Base-by-base conservation (phyloP, 2,797 vertebrate genomes). In the Cryptoblepharus egeriae region DNA sequence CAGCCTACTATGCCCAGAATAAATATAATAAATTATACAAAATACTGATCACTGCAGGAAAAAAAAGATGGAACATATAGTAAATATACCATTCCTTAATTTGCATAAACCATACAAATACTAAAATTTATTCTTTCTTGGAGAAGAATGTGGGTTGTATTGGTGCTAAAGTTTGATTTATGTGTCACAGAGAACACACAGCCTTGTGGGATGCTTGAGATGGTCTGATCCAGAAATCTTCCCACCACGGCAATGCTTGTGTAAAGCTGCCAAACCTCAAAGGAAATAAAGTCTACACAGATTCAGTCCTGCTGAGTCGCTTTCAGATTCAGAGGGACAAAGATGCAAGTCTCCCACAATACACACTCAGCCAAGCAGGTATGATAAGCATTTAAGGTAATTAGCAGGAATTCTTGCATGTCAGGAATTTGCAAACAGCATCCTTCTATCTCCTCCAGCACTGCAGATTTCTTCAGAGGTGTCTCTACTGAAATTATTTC, bases 401-500 rank as follows among this genome's bases (percentile, higher is more conserved):
- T 35, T 37, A 37, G 65, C 32, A 37, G 35, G 63, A 37, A 18
- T 37, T 67, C 65, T 67, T 35, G 30, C 9, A 8, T 37, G 65
- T 35, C 8, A 18, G 64, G 64, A 18, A 35, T 7, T 67, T 16
- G 37, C 16, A 32, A 37, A 67, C 20, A 37, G 30, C 13, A 32
- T 64, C 63, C n/a, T 15, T 32, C 63, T 30, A 13, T 30, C 61
- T 30, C 28, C 13, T 58, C 61, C 12, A 63, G 61, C 15, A 12
- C 63, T 32, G 13, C 63, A 64, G n/a, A n/a, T 32, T 35, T 65
- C 5, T 30, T 13, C 63, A 65, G 63, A 5, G n/a, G 30, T 13
- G 61, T 30, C 15, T 30, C 63, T 3, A n/a, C 55, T 90, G 71
- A 60, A 5, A 61, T 70, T 15, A 5, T 32, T 83, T 82, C 32